These are phyloP conservation scores for Megaceryle alcyon DNA, from an alignment of 2,797 vertebrate species.

Conservation along the genomic window DNA sequence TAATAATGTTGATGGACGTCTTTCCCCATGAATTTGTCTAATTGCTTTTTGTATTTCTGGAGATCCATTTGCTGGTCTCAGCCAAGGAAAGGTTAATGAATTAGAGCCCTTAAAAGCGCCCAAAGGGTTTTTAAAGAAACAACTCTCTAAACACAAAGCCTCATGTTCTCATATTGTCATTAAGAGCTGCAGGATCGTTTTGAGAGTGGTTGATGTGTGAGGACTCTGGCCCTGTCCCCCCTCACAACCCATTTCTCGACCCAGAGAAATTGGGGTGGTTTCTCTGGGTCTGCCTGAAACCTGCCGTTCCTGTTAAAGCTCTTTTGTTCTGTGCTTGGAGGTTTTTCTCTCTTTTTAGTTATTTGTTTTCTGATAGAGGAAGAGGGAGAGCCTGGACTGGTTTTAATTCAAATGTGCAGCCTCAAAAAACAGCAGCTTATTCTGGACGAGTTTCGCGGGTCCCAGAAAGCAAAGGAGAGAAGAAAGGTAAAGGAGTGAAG, in stretches of 20 bases:
- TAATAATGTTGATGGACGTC: background rate
- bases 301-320: background rate
- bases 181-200: background rate
- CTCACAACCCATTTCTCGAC: background rate
- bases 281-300: background rate
- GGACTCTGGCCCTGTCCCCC: background rate
- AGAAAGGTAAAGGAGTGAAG: background rate
- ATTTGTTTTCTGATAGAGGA: background rate
- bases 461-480: background rate
- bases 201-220: background rate
- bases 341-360: background rate
- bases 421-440: background rate
- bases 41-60: slow-evolving; percentile 38
- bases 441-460: background rate
- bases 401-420: background rate
- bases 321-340: background rate
- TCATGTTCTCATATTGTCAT: background rate
- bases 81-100: slow-evolving; percentile 55
- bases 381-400: background rate
- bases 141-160: background rate
- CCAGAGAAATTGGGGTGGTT: background rate
- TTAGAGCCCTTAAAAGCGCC: background rate
- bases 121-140: background rate
- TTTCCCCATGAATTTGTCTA: background rate
- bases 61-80: slow-evolving; percentile 14